Evolutionary conservation across 2,888 invertebrate genomes (phyloP), one percentile per base, ranked within the genome.

Genomic region (Dicroscelio sp.): DNA sequence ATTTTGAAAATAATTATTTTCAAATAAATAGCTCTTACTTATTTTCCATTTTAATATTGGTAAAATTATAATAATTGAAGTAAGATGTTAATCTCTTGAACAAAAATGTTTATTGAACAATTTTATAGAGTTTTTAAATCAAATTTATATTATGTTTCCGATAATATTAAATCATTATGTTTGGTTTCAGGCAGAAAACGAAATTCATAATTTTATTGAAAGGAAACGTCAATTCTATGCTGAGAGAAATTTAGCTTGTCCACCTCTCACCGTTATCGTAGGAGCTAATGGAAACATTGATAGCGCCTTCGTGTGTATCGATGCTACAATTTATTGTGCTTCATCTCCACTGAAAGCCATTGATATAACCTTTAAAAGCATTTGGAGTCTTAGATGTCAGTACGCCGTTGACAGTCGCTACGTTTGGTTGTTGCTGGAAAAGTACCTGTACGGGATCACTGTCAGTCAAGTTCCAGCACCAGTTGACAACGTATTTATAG

Each of bases 371-470:
- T 69, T 69, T 23, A 67, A 67, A 33, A 14, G n/a, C 23, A 67
- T 67, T 3, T 67, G n/a, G 33, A n/a, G 33, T 20, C 12, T 67
- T 33, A 20, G 23, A n/a, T 67, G 67, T 33, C 5, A 67, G 12
- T 67, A 33, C 23, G 8, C 67, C n/a, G 35, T 33, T 10, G 67
- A 67, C 12, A 67, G 67, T 67, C 67, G 33, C 27, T 67, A 67
- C 20, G 67, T 33, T 10, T 67, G 67, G 67, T 14, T 67, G 10
- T 67, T 67, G 2, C n/a, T 67, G 33, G 23, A 35, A n/a, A 31
- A 33, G 20, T n/a, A 67, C 67, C 10, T 67, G 6, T 67, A 67
- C 20, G 67, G 35, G 20, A 67, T 67, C 6, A n/a, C n/a, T 17
- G n/a, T 12, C 10, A 23, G 8, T 14, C 67, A 20, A 35, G 31